phyloP scores from a whole-genome alignment of 1,140 invertebrate genomes.

The Papilio glaucus region DNA sequence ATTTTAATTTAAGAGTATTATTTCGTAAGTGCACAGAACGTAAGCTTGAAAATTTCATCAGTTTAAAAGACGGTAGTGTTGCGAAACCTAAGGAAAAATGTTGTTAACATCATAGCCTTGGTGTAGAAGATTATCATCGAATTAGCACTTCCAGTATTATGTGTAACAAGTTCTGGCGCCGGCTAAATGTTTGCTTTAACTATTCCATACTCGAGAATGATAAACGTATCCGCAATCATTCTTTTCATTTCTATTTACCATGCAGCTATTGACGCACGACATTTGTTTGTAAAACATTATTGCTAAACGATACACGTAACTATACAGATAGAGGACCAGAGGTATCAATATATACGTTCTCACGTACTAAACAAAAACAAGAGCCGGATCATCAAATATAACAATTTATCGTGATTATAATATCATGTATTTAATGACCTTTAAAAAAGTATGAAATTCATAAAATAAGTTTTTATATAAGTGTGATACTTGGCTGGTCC shows the following conservation, averaged over 20 bases:
- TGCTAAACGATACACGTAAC: too few relatives aligned
- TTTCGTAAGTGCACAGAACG: background rate
- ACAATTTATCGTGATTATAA: too few relatives aligned
- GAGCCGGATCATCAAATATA: too few relatives aligned
- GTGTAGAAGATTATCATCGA: conserved; percentile 7
- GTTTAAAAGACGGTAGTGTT: background rate
- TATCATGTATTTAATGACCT: too few relatives aligned
- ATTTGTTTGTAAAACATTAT: background rate
- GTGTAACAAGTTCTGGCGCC: conserved; percentile 6
- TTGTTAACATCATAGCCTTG: background rate
- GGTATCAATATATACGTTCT: too few relatives aligned
- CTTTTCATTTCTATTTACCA: conserved; percentile 6
- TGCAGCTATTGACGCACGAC: background rate
- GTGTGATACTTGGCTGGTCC: too few relatives aligned
- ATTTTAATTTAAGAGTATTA: too few relatives aligned
- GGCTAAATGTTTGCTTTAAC: conserved; percentile 13
- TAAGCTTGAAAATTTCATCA: background rate
- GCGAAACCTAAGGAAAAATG: background rate
- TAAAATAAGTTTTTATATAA: too few relatives aligned
- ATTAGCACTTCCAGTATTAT: conserved; percentile 15
- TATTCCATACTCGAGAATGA: background rate
- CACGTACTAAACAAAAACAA: too few relatives aligned
- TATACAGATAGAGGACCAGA: too few relatives aligned
- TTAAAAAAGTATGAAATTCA: too few relatives aligned
- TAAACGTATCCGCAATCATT: conserved; percentile 2